Percentiles rank a stretch among this genome's conserved stretches.
Evolutionary conservation across 2,113 vertebrate species (phyloP).

Genomic region (Pelmatolapia mariae): DNA sequence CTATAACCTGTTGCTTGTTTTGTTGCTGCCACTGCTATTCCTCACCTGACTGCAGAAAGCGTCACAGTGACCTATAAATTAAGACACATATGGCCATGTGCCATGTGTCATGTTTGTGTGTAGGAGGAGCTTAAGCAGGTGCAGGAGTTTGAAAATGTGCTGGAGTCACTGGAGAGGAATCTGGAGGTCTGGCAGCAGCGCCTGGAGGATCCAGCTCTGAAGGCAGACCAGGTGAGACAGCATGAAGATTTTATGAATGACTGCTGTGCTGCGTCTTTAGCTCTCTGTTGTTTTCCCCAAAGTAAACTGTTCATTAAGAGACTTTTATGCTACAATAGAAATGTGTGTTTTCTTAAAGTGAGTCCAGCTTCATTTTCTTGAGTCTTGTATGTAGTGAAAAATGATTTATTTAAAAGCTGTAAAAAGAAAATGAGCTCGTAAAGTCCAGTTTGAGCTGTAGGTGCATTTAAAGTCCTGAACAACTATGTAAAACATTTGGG

Average conservation of each 20-base stretch:
- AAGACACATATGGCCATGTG: background rate
- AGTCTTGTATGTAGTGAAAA: background rate
- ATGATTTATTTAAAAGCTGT: background rate
- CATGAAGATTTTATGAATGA: background rate
- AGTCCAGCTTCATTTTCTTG: background rate
- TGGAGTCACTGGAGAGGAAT: conserved; percentile 72
- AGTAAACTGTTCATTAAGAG: rapidly evolving
- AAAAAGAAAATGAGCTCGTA: background rate
- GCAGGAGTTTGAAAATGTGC: conserved; percentile 69
- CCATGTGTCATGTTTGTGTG: background rate
- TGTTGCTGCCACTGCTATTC: background rate
- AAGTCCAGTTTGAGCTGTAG: background rate
- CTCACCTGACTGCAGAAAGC: background rate
- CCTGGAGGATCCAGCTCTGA: conserved; percentile 54
- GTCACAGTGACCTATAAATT: conserved; percentile 19
- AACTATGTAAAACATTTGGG: background rate
- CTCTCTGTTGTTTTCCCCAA: background rate
- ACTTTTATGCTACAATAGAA: background rate
- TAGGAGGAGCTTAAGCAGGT: conserved; percentile 69
- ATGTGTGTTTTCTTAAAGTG: background rate
- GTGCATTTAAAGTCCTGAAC: background rate
- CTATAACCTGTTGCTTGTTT: background rate
- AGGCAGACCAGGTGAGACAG: conserved; percentile 29
- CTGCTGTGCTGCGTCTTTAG: background rate
- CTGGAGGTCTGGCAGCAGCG: conserved; percentile 70